These are phyloP conservation scores for Platygyra sinensis DNA, from an alignment of 64 coral and sea anemone species.

Conservation along the genomic window DNA sequence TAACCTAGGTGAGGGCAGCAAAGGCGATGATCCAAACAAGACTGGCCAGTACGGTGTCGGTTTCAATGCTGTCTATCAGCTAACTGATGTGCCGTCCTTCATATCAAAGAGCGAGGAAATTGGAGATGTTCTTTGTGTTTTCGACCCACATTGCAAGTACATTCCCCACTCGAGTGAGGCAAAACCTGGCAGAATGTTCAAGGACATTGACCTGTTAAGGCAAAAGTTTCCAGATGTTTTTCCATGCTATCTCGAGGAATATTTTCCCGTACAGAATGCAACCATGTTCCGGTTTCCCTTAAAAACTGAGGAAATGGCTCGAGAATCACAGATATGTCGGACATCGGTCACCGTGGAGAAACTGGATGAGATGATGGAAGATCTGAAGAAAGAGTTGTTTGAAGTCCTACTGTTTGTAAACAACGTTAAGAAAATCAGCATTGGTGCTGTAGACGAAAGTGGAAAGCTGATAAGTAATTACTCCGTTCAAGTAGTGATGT, in stretches of 20 bases:
- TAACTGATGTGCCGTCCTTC: conserved; percentile 79
- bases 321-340: conserved; percentile 21
- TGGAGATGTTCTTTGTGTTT: conserved; percentile 76
- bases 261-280: conserved; percentile 53
- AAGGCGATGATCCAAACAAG: conserved; percentile 89
- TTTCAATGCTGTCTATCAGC: conserved; percentile 89
- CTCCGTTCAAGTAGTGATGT: conserved; percentile 24
- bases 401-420: conserved; percentile 68
- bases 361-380: conserved; percentile 38
- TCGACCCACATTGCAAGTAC: conserved; percentile 73
- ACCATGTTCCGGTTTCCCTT: conserved; percentile 76
- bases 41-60: conserved; percentile 87
- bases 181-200: conserved; percentile 65
- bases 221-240: conserved; percentile 71
- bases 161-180: conserved; percentile 53
- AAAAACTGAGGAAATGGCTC: conserved; percentile 41
- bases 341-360: not conserved
- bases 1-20: conserved; percentile 73
- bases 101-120: conserved; percentile 61
- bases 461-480: not conserved
- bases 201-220: conserved; percentile 44
- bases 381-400: conserved; percentile 57
- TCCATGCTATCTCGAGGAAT: conserved; percentile 48
- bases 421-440: conserved; percentile 58
- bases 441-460: conserved; percentile 28